Evolutionary conservation across 2,797 vertebrate species (phyloP).

Genomic region (Glyptemys insculpta): DNA sequence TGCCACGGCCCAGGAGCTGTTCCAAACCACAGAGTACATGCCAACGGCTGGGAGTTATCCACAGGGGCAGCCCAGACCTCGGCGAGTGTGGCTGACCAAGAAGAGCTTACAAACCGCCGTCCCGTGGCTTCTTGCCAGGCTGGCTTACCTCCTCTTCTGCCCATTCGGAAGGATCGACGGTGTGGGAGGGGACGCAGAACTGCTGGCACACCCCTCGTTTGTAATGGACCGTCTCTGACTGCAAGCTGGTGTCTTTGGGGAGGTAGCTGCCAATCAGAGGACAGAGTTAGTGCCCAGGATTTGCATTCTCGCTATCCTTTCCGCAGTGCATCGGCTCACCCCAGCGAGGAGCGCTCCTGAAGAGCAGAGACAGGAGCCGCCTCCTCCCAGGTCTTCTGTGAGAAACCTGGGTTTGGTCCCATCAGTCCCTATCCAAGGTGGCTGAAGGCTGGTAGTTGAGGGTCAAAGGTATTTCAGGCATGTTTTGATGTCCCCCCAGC

Average conservation of each 20-base stretch:
- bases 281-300: constrained; percentile 6
- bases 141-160: constrained; percentile 92
- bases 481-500: accelerated
- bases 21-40: background rate
- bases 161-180: constrained; percentile 96
- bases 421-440: background rate
- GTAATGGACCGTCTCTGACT: constrained; percentile 96
- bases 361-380: accelerated
- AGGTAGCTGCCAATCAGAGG: constrained; percentile 85
- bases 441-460: background rate
- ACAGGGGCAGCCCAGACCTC: background rate
- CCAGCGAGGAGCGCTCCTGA: accelerated
- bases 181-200: constrained; percentile 97
- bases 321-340: background rate
- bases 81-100: background rate
- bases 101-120: background rate
- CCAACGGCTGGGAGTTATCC: background rate
- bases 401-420: background rate
- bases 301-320: background rate
- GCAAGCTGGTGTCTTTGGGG: constrained; percentile 92
- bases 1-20: background rate
- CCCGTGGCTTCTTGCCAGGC: background rate
- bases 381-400: background rate
- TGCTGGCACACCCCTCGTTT: constrained; percentile 97
- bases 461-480: background rate